A percentile compares a stretch with the other conserved stretches of the same genome.
Conservation (phyloP, 2,797 vertebrate species). For the Microctenopoma stevenorrisi region DNA sequence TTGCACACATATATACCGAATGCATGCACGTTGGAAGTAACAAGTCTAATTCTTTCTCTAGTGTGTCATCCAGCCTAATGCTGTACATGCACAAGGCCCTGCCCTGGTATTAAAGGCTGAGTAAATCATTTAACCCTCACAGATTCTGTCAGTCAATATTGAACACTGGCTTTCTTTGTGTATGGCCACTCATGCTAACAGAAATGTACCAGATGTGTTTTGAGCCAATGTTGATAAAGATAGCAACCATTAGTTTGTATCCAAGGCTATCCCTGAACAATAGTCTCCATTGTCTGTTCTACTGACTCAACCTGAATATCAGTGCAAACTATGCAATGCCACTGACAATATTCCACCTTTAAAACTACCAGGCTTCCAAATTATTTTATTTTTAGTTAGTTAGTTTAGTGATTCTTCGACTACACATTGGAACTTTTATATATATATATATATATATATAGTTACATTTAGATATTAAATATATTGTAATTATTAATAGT, state of each 20-base stretch:
- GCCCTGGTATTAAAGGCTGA: conserved; percentile 61
- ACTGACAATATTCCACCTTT: conserved; percentile 25
- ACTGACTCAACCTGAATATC: conserved; percentile 61
- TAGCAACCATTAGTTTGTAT: conserved; percentile 75
- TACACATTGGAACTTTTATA: not conserved
- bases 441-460: too few species aligned
- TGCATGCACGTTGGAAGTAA: conserved; percentile 4
- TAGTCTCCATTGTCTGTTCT: conserved; percentile 67
- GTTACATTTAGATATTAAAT: too few species aligned
- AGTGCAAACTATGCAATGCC: conserved; percentile 29
- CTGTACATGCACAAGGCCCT: conserved; percentile 42
- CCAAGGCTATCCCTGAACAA: conserved; percentile 73
- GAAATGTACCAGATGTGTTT: conserved; percentile 74
- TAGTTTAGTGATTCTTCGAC: not conserved
- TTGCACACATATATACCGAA: not conserved
- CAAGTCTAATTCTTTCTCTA: conserved; percentile 20
- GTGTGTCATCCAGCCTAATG: conserved; percentile 33
- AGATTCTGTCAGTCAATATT: conserved; percentile 68
- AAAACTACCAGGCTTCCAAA: not conserved
- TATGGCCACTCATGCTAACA: conserved; percentile 63
- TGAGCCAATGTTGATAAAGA: conserved; percentile 72
- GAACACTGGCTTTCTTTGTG: conserved; percentile 77
- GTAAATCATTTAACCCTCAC: conserved; percentile 76
- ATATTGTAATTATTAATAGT: not conserved
- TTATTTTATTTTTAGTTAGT: not conserved